Evolutionary conservation across 2,888 invertebrate species (phyloP), one percentile per base, ranked within the genome.

Genomic region (Lasioglossum oenotherae): DNA sequence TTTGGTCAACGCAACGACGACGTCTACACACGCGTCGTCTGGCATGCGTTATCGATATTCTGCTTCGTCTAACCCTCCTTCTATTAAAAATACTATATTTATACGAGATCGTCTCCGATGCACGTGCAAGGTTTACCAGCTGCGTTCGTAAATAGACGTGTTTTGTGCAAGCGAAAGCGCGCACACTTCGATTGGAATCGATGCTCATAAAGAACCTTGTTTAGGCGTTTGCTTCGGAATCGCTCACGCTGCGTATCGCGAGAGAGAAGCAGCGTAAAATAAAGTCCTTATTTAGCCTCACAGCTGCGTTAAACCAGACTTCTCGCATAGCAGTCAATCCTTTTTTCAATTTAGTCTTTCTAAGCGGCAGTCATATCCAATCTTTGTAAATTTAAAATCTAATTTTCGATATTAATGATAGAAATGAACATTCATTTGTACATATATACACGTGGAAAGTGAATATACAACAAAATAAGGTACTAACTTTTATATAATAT

Each of bases 31-130:
- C 69, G 49, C 69, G 67, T 75, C 77, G 60, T n/a, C 35, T 27
- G 57, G 35, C 73, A 75, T 41, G 72, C 27, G 60, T 78, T 85
- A 86, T 86, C 85, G 86, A 86, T 86, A 79, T 79, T 78, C 85
- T 19, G 64, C 81, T 78, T 80, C 76, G 74, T 60, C 76, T 81
- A 78, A 75, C 86, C 86, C 86, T 78, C 67, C 73, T 81, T 86
- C 76, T 86, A 86, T 86, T 86, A 86, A 86, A 86, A 86, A 81
- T 86, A 41, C 6, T 81, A 74, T 86, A 86, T 82, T 86, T 86
- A 86, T 77, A 86, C 44, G 73, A 44, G 81, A 78, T 67, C 69
- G 77, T 84, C 84, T 84, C 84, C 73, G 74, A 77, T 57, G 69
- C 53, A 64, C 57, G 80, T 80, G 44, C 82, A 49, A 74, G 82